These are phyloP conservation scores for Phylloscopus collybita DNA, from an alignment of 2,797 vertebrate genomes.

Conservation along the genomic window DNA sequence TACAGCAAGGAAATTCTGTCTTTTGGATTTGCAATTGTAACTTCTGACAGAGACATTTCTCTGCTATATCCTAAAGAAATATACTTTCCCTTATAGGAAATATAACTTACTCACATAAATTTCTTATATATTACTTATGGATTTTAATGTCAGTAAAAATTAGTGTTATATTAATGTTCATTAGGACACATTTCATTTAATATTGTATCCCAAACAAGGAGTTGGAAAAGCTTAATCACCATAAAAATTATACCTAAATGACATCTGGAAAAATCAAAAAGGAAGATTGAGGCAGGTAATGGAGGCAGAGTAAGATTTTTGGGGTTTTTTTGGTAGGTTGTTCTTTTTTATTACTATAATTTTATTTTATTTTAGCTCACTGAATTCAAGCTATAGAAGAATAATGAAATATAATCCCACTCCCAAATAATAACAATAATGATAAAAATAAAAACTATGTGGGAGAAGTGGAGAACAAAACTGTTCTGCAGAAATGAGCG, in stretches of 20 bases:
- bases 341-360: not conserved
- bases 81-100: not conserved
- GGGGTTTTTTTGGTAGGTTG: not conserved
- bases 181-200: not conserved
- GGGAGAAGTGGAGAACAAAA: conserved; percentile 56
- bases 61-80: not conserved
- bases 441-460: conserved; percentile 62
- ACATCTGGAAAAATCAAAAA: not conserved
- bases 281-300: not conserved
- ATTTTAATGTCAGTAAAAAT: conserved; percentile 4
- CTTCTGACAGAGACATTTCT: not conserved
- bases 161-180: not conserved
- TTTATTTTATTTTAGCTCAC: not conserved
- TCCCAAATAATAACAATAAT: conserved; percentile 51
- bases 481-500: conserved; percentile 39
- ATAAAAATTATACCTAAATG: not conserved
- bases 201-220: not conserved
- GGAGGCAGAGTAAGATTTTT: not conserved
- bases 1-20: not conserved
- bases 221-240: not conserved
- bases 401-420: not conserved
- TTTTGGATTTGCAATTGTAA: not conserved
- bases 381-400: not conserved
- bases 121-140: not conserved
- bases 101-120: not conserved